Percentiles rank a stretch among this genome's conserved stretches.
phyloP scores from a whole-genome alignment of 53 echinoderm and acorn worm genomes.

The Hippasteria phrygiana region DNA sequence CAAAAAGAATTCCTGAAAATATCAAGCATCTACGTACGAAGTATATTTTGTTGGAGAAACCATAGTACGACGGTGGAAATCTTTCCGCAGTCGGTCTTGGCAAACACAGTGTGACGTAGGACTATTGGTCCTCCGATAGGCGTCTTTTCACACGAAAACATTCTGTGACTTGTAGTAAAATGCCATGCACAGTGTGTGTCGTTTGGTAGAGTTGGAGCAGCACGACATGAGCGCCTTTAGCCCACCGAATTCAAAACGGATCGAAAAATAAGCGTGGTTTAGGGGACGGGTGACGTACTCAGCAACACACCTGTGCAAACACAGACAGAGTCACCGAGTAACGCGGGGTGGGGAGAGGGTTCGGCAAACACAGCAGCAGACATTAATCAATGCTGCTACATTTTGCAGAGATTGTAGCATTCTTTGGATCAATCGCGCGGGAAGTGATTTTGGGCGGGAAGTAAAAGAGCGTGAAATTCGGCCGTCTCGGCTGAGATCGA shows the following conservation, averaged over 20 bases:
- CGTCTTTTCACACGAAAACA: no score
- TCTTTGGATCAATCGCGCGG: constrained; percentile 13
- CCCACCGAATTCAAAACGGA: neutral
- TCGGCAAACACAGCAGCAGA: constrained; percentile 34
- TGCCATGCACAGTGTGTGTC: no score
- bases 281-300: neutral
- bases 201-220: no score
- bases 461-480: neutral
- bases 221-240: neutral
- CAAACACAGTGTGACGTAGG: no score
- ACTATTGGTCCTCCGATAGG: no score
- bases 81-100: no score
- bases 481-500: neutral
- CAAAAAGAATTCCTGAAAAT: no score
- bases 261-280: neutral
- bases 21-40: no score
- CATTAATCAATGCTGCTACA: constrained; percentile 38
- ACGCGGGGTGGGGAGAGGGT: neutral
- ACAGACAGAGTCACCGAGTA: constrained; percentile 7
- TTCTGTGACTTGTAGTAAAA: no score
- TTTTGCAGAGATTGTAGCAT: constrained; percentile 36
- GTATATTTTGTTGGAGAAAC: no score
- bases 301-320: constrained; percentile 2
- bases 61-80: no score
- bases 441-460: neutral